Evolutionary conservation across 30 jellyfish, hydroid and myxozoan species (phyloP), one percentile per base, ranked within the genome.

Genomic region (Nemopilema nomurai): DNA sequence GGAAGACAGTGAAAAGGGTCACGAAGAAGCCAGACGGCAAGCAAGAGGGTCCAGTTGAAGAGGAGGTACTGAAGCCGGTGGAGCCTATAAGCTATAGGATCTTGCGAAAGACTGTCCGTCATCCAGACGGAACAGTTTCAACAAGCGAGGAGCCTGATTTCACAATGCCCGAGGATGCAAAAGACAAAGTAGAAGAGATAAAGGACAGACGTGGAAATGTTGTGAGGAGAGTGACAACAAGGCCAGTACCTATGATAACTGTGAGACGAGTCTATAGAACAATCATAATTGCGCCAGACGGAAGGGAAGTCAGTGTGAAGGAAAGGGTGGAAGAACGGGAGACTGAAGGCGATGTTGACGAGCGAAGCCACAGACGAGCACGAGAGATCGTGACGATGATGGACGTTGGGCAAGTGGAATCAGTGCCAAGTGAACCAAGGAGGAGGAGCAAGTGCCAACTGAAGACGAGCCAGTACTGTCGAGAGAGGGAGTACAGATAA

Each of bases 11-110:
- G 19, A 80, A 93, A 24, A 75, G 83, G 49, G 89, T 89, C 51
- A 67, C 87, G 30, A 92, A 74, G 18, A 74, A 70, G 76, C 96
- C 96, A 7, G 97, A 89, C 49, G 97, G 97, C 8, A 63, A 81
- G 49, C 86, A 92, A 41, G 89, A 81, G 32, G 97, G 86, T n/a
- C 89, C 90, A 19, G 77, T 69, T 19, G 91, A 67, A 57, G 92
- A 71, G 65, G 67, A 81, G 51, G 57, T 71, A 20, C 66, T 71
- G 8, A 87, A 72, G 70, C 92, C 90, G 18, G 90, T 86, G 62
- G 87, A 50, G 52, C 79, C 77, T 27, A 41, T 53, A 22, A 51
- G 63, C 28, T 33, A 32, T 63, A 77, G 71, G 63, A 64, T 82
- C 32, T 89, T 80, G 51, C 85, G 94, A 21, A 70, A 94, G 33